phyloP scores from a whole-genome alignment of 2,113 vertebrate species.

The Cyprinus carpio region DNA sequence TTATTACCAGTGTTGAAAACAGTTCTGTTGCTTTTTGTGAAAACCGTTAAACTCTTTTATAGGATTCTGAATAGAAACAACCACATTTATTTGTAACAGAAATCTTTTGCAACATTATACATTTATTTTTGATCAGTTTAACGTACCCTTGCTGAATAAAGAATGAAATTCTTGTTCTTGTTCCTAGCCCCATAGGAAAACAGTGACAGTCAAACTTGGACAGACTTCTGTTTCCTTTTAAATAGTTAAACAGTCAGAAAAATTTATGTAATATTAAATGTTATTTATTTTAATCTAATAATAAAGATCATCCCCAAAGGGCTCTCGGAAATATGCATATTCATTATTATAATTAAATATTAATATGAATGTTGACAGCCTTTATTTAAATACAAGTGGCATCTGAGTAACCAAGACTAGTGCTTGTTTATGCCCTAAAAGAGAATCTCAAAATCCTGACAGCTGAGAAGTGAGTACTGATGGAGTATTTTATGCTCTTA shows the following conservation, averaged over 20 bases:
- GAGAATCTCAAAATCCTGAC: background rate
- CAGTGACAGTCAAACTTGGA: background rate
- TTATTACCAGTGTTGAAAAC: background rate
- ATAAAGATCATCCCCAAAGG: background rate
- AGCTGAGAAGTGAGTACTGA: background rate
- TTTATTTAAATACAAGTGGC: conserved; percentile 15
- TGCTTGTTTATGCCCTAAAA: conserved; percentile 1
- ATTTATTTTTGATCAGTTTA: background rate
- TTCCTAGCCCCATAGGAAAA: background rate
- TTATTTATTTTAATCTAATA: conserved; percentile 12
- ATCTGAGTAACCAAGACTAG: conserved; percentile 5
- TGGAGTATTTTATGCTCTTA: background rate
- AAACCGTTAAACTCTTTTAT: no score
- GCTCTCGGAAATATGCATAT: background rate
- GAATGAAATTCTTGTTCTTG: background rate
- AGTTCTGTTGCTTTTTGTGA: background rate
- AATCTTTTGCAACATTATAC: background rate
- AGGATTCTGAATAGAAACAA: background rate
- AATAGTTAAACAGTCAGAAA: background rate
- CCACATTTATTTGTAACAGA: background rate
- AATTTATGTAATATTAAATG: conserved; percentile 1
- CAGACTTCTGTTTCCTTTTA: background rate
- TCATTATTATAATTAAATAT: background rate
- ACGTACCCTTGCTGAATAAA: background rate
- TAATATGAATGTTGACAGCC: background rate